Evolutionary conservation across 2,797 vertebrate genomes (phyloP), one percentile per base, ranked within the genome.

Genomic region (Rhinella marina): DNA sequence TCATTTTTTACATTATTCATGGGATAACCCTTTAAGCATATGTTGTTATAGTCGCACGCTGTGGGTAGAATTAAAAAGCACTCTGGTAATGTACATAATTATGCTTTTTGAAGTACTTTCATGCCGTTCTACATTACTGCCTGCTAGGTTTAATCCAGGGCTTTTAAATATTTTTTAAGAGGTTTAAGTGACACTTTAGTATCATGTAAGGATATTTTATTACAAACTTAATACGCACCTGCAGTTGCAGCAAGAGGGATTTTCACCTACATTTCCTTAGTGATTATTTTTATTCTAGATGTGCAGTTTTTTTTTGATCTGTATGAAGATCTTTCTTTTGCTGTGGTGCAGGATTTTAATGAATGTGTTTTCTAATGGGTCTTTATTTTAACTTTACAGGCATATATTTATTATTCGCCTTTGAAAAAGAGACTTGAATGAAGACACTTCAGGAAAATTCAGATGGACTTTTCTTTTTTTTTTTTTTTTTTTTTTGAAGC

Each of bases 381-480:
- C 0, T 0, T 0, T 82, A 90, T 86, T 88, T 92, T 7, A 91
- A 19, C 90, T 90, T 32, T 59, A 29, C 90, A 99, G 98, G 97
- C 93, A 95, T 99, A 93, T 99, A 99, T 93, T 93, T 99, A 95
- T 96, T 98, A 86, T 99, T 97, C 92, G 97, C 97, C 59, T 99
- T 99, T 90, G 97, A 99, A 95, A 99, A 99, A 92, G 96, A 96
- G 90, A 91, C 83, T 13, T 95, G 92, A 95, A 90, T 76, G 90
- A 68, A 88, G 68, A 81, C 0, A 0, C 76, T 10, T 64, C 19
- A 48, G n/a, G 61, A 80, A 32, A 27, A 29, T 27, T 17, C 64
- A 19, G 41, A 66, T 13, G 48, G 64, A 81, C 19, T 19, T 16
- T 12, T 57, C 19, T 19, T 16, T 12, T 57, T 19, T 54, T 27